Evolutionary conservation across 2,888 invertebrate species (phyloP).

Genomic region (Isoperla grammatica): DNA sequence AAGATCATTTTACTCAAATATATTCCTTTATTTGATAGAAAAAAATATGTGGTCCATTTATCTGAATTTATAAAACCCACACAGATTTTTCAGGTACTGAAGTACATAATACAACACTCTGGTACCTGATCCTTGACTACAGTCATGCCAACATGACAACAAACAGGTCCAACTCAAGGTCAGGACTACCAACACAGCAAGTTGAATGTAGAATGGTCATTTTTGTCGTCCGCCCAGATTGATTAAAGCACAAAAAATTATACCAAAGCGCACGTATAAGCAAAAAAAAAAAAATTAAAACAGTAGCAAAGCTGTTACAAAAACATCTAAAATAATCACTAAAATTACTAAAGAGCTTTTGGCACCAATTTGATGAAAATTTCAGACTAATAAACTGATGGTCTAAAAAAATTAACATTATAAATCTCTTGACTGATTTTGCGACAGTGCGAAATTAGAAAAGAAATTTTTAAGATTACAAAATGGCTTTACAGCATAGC

Average conservation of each 20-base stretch:
- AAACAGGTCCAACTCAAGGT: too few relatives aligned
- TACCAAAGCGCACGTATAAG: conserved; percentile 9
- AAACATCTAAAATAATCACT: conserved; percentile 21
- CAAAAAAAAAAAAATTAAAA: neutral
- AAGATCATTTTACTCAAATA: too few relatives aligned
- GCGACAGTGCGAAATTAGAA: neutral
- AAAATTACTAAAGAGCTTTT: conserved; percentile 21
- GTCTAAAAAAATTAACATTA: neutral
- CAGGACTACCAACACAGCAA: too few relatives aligned
- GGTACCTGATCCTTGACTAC: too few relatives aligned
- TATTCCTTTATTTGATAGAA: too few relatives aligned
- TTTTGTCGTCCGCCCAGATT: too few relatives aligned
- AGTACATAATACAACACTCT: conserved; percentile 16
- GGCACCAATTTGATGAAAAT: neutral
- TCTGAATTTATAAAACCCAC: conserved; percentile 20
- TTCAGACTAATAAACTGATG: neutral
- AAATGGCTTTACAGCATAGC: neutral
- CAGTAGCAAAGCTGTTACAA: conserved; percentile 1
- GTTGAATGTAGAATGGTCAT: neutral
- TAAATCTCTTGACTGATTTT: conserved; percentile 13
- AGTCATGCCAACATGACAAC: too few relatives aligned
- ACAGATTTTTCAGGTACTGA: conserved; percentile 21
- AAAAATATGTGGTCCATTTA: too few relatives aligned
- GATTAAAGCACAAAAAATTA: conserved; percentile 9
- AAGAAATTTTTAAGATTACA: conserved; percentile 5